Base-by-base conservation (phyloP, 2,888 invertebrate genomes). In the Melinaea marsaeus region DNA sequence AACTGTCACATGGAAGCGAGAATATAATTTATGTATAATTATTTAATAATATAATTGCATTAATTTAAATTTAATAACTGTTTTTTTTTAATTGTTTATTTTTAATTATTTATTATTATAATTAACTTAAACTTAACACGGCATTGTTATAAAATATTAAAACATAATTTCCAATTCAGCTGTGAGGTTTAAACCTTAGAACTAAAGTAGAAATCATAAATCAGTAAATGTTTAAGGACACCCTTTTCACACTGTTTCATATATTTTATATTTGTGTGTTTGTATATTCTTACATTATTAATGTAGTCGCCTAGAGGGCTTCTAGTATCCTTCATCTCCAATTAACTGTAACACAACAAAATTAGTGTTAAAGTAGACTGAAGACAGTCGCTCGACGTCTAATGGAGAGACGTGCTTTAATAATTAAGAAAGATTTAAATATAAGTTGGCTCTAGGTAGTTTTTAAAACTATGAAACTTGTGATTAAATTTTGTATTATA, bases 271-370 rank as follows among this genome's bases (percentile, higher is more conserved):
- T 37, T 37, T 42, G 11, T 9, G 7, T 9, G 9, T 2, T 42
- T 9, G 1, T 42, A 3, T 9, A 9, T 9, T 42, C 42, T 9
- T 9, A 9, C 7, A 42, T 42, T 42, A 42, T 42, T 42, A 22
- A 22, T 22, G 1, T 9, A 42, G 7, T 6, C 42, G 9, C 3
- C 7, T 1, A 42, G 3, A 42, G 9, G 60, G 48, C 45, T 63
- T 34, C 59, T 34, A 57, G 56, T 22, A 22, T 46, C 56, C 45
- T 48, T 55, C 55, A 46, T 63, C 64, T 60, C 57, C 55, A 33
- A 63, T 63, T 57, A 54, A 57, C 59, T 63, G 57, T 54, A 42
- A 59, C 48, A 60, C 48, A 60, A 34, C 45, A 57, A 54, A 57
- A 63, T 59, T 47, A 58, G 42, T 47, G 42, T 35, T 58, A 47